phyloP scores from a whole-genome alignment of 2,797 vertebrate species.

The Ctenopoma kingsleyae region DNA sequence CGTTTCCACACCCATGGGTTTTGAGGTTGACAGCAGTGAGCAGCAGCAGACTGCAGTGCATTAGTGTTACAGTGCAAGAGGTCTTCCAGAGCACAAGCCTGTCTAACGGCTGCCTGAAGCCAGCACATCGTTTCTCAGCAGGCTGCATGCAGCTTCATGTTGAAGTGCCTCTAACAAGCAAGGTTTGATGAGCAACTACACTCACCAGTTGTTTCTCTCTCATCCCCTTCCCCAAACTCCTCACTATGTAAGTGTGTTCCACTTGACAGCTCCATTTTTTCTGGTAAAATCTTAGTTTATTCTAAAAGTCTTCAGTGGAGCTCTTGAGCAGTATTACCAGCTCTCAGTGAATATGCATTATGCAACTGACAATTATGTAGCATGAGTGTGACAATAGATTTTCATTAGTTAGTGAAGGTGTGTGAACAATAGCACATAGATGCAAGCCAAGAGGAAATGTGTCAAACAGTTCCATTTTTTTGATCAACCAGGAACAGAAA shows the following conservation, averaged over 20 bases:
- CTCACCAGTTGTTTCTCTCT: slow-evolving; percentile 39
- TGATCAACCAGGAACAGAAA: slow-evolving; percentile 43
- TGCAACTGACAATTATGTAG: slow-evolving; percentile 38
- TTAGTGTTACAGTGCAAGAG: slow-evolving; percentile 62
- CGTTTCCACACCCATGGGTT: slow-evolving; percentile 68
- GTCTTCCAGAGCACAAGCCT: slow-evolving; percentile 60
- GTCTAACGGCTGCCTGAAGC: slow-evolving; percentile 49
- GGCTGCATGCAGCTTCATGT: slow-evolving; percentile 38
- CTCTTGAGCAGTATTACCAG: slow-evolving; percentile 64
- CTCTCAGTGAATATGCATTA: slow-evolving; percentile 54
- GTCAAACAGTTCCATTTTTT: slow-evolving; percentile 1
- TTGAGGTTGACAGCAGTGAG: slow-evolving; percentile 65
- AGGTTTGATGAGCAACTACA: slow-evolving; percentile 30
- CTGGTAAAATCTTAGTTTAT: slow-evolving; percentile 43
- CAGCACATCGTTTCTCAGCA: slow-evolving; percentile 51
- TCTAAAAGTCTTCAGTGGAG: slow-evolving; percentile 51
- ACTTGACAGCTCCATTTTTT: slow-evolving; percentile 52
- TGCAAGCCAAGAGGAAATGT: slow-evolving; percentile 44
- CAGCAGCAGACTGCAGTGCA: slow-evolving; percentile 66
- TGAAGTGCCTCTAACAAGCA: slow-evolving; percentile 49
- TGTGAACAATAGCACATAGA: slow-evolving; percentile 16
- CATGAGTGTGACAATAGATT: slow-evolving; percentile 29
- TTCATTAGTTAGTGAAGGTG: slow-evolving; percentile 27
- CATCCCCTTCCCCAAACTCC: slow-evolving; percentile 31
- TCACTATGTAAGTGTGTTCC: slow-evolving; percentile 31